These are phyloP conservation scores for Adelosebastes latens DNA, from an alignment of 2,797 vertebrate genomes.

Conservation along the genomic window DNA sequence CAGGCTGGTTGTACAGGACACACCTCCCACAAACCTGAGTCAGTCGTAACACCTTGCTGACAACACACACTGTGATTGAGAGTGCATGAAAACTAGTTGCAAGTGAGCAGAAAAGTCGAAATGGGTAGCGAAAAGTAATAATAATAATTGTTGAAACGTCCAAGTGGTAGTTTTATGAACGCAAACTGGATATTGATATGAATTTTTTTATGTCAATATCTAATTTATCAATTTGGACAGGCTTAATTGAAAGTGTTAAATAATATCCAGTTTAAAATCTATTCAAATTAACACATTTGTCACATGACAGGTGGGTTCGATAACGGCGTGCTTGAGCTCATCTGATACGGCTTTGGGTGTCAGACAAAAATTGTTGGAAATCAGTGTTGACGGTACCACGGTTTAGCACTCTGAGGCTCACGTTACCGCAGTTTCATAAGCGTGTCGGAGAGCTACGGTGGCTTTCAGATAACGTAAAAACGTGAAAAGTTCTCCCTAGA, in stretches of 20 bases:
- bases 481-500: too few relatives aligned
- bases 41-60: not conserved
- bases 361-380: not conserved
- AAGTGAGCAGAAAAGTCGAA: not conserved
- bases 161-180: not conserved
- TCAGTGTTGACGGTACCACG: rapidly evolving
- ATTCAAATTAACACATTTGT: not conserved
- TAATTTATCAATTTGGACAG: not conserved
- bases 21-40: not conserved
- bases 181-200: not conserved
- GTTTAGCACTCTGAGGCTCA: too few relatives aligned
- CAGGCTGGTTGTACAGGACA: not conserved
- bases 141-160: not conserved
- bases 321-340: not conserved
- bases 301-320: not conserved
- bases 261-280: not conserved
- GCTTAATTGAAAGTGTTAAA: not conserved
- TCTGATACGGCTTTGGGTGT: not conserved
- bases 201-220: not conserved
- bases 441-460: too few relatives aligned
- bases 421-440: too few relatives aligned
- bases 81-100: too few relatives aligned
- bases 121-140: not conserved
- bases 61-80: not conserved
- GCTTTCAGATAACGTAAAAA: too few relatives aligned